Conservation (phyloP, 2,797 vertebrate genomes). For the Cuculus canorus region DNA sequence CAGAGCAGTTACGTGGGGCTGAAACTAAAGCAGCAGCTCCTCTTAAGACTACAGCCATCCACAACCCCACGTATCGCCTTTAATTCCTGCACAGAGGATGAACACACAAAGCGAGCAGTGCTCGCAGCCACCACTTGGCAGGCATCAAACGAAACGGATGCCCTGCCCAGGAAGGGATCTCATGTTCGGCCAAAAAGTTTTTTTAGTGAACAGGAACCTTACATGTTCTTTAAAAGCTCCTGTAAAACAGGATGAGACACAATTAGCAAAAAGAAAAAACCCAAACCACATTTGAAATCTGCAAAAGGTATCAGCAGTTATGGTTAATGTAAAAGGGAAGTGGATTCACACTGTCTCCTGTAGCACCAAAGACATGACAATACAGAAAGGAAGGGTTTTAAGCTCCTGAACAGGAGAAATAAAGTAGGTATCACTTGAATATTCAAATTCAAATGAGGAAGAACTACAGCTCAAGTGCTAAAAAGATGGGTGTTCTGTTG, state of each 20-base stretch:
- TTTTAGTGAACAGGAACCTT: neutral
- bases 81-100: neutral
- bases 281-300: neutral
- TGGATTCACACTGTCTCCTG: neutral
- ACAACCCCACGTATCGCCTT: neutral
- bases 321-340: neutral
- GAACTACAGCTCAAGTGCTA: neutral
- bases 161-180: slow-evolving; percentile 31
- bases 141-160: neutral
- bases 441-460: neutral
- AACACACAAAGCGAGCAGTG: accelerated
- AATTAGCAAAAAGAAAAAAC: neutral
- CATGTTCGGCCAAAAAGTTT: neutral
- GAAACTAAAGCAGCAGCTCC: neutral
- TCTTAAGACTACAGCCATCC: neutral
- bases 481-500: neutral
- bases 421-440: neutral
- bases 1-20: neutral
- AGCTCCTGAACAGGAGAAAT: neutral
- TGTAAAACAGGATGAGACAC: neutral
- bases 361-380: neutral
- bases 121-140: neutral
- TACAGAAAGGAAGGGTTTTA: neutral
- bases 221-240: neutral
- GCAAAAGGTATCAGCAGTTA: neutral